Evolutionary conservation across 2,113 vertebrate genomes (phyloP).

Genomic region (Perca fluviatilis): DNA sequence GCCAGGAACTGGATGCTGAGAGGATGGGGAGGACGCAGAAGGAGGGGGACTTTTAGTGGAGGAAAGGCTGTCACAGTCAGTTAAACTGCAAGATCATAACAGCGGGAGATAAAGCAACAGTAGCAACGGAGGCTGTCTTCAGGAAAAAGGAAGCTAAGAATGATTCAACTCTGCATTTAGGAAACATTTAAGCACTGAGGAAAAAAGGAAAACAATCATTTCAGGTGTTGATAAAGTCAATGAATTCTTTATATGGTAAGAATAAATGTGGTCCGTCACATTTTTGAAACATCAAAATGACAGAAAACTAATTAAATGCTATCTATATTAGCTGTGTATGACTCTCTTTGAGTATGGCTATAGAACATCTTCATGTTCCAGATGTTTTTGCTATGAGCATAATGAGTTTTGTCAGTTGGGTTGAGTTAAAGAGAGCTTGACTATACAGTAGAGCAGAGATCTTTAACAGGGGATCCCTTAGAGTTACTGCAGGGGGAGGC

Average conservation of each 20-base stretch:
- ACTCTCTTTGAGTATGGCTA: too few species aligned
- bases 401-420: background rate
- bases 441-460: too few species aligned
- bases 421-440: too few species aligned
- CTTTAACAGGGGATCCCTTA: too few species aligned
- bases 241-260: background rate
- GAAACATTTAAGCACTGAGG: background rate
- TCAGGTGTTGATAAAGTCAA: background rate
- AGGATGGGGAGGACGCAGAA: slow-evolving; percentile 56
- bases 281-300: background rate
- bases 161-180: background rate
- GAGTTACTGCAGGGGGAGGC: too few species aligned
- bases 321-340: too few species aligned
- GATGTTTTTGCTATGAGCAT: background rate
- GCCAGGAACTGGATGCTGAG: slow-evolving; percentile 56
- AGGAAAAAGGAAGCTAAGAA: background rate
- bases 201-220: background rate
- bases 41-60: slow-evolving; percentile 36
- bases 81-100: slow-evolving; percentile 52
- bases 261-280: background rate
- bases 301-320: too few species aligned
- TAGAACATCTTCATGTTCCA: background rate
- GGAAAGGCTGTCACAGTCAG: slow-evolving; percentile 45
- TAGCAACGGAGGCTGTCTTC: slow-evolving; percentile 19
- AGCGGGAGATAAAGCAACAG: slow-evolving; percentile 44